Evolutionary conservation across 2,888 invertebrate species (phyloP).

Genomic region (Aradus depressus): DNA sequence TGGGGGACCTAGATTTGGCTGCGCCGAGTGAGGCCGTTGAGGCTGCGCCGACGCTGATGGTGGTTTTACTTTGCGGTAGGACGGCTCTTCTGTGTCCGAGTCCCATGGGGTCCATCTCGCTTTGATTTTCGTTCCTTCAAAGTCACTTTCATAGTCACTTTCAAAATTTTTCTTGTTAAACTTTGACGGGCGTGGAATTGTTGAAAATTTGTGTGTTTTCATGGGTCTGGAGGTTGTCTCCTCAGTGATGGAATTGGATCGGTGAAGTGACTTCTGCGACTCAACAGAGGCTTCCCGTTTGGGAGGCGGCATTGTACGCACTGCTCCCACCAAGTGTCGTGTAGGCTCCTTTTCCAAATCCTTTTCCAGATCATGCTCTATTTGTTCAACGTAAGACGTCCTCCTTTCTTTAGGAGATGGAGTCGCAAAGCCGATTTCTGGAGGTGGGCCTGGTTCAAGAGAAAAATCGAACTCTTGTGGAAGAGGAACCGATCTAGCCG

Average conservation of each 20-base stretch:
- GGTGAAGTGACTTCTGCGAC: slow-evolving; percentile 15
- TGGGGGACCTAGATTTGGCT: slow-evolving; percentile 46
- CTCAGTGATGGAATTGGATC: slow-evolving; percentile 25
- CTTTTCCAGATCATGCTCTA: slow-evolving; percentile 43
- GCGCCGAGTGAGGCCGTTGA: slow-evolving; percentile 43
- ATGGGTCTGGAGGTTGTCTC: slow-evolving; percentile 39
- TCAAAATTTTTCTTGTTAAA: slow-evolving; percentile 53
- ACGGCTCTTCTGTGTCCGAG: slow-evolving; percentile 50
- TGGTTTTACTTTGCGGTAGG: slow-evolving; percentile 45
- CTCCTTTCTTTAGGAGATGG: slow-evolving; percentile 40
- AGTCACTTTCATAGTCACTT: slow-evolving; percentile 59
- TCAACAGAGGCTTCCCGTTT: slow-evolving; percentile 27
- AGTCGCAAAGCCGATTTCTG: slow-evolving; percentile 53
- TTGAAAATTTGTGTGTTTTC: slow-evolving; percentile 39
- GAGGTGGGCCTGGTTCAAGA: slow-evolving; percentile 55
- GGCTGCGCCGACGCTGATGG: slow-evolving; percentile 38
- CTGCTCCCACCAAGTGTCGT: slow-evolving; percentile 44
- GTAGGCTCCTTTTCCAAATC: slow-evolving; percentile 44
- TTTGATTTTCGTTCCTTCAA: slow-evolving; percentile 48
- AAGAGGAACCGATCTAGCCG: slow-evolving; percentile 19
- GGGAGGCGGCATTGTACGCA: slow-evolving; percentile 44
- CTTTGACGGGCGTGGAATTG: slow-evolving; percentile 50
- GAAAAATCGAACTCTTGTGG: slow-evolving; percentile 40
- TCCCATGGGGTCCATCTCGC: slow-evolving; percentile 52
- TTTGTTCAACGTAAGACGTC: slow-evolving; percentile 45